Evolutionary conservation across 2,888 invertebrate genomes (phyloP).

Genomic region (Hirtodrosophila cameraria): DNA sequence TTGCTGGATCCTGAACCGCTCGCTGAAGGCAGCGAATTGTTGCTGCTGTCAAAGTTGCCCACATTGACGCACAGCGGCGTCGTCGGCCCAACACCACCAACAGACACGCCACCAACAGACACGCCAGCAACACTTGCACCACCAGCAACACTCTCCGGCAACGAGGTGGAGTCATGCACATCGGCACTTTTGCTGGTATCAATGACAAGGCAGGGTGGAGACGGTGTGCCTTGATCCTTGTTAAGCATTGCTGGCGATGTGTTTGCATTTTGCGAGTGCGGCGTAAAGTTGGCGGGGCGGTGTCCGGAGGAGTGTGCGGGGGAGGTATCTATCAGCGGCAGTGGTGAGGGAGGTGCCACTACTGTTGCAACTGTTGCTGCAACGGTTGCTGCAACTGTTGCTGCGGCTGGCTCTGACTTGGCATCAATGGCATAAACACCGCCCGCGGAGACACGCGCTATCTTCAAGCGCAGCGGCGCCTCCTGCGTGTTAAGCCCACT

Average conservation of each 20-base stretch:
- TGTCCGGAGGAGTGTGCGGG: slow-evolving; percentile 56
- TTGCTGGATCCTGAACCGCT: slow-evolving; percentile 68
- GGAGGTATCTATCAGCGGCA: slow-evolving; percentile 38
- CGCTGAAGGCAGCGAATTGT: slow-evolving; percentile 69
- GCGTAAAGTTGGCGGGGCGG: slow-evolving; percentile 64
- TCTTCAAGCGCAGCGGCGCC: slow-evolving; percentile 92
- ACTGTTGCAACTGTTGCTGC: slow-evolving; percentile 23
- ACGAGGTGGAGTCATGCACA: slow-evolving; percentile 75
- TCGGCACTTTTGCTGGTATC: slow-evolving; percentile 78
- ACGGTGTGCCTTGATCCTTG: slow-evolving; percentile 77
- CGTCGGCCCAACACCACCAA: slow-evolving; percentile 38
- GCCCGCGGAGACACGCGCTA: slow-evolving; percentile 92
- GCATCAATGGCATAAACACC: slow-evolving; percentile 85
- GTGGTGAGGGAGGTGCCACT: slow-evolving; percentile 35
- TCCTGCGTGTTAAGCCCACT: slow-evolving; percentile 19
- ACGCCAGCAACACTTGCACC: slow-evolving; percentile 20
- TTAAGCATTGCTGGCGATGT: slow-evolving; percentile 63
- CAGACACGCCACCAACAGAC: slow-evolving; percentile 4
- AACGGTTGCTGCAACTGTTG: slow-evolving; percentile 27
- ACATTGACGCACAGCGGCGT: slow-evolving; percentile 67
- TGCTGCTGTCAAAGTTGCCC: slow-evolving; percentile 69
- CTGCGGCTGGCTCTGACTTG: slow-evolving; percentile 50
- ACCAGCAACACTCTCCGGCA: slow-evolving; percentile 63
- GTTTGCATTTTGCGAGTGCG: slow-evolving; percentile 70
- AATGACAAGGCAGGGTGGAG: slow-evolving; percentile 77